These are phyloP conservation scores for Vanessa atalanta DNA, from an alignment of 1,140 invertebrate species.

Conservation along the genomic window DNA sequence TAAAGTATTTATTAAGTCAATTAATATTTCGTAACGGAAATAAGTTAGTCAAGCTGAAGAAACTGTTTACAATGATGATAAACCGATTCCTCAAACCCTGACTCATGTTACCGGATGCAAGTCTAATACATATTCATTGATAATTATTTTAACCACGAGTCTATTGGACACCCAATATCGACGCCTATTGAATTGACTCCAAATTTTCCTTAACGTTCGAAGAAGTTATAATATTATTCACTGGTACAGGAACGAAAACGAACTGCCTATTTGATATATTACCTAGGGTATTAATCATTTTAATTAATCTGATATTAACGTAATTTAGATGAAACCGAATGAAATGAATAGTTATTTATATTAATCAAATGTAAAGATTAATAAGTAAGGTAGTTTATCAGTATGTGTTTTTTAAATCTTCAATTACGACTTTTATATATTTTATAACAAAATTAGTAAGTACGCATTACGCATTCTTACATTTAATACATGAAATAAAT, in stretches of 20 bases:
- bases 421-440: no score
- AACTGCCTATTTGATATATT: background rate
- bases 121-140: slow-evolving; percentile 55
- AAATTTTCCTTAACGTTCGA: slow-evolving; percentile 7
- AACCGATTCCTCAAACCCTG: slow-evolving; percentile 19
- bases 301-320: no score
- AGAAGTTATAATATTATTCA: background rate
- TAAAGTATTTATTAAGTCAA: no score
- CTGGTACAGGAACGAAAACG: background rate
- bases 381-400: no score
- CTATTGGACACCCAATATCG: slow-evolving; percentile 14
- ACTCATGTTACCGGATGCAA: slow-evolving; percentile 52
- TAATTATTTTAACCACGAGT: slow-evolving; percentile 27
- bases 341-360: no score
- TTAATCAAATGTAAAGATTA: no score
- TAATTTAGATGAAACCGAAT: no score
- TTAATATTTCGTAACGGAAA: background rate
- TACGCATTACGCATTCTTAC: no score
- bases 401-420: no score
- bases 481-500: no score
- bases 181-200: slow-evolving; percentile 13
- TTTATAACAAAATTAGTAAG: no score
- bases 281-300: no score
- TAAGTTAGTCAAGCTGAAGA: background rate
- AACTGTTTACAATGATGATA: background rate